Evolutionary conservation across 2,113 vertebrate species (phyloP), one percentile per base, ranked within the genome.

Genomic region (Osmerus eperlanus): DNA sequence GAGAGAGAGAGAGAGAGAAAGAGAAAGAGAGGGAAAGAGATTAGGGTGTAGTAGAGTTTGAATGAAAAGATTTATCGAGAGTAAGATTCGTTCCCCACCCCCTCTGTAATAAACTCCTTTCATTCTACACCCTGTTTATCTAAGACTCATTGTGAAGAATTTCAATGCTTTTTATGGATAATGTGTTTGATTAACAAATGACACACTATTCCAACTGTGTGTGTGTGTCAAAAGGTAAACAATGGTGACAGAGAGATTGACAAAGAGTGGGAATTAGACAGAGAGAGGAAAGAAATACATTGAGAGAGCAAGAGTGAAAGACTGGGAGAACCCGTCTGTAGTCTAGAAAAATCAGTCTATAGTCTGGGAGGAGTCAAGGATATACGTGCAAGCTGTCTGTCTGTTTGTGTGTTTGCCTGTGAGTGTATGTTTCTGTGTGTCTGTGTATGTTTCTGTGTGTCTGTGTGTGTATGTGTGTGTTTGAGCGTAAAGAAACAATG

Each of bases 351-450:
- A 32, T 36, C 32, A 4, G 4, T 36, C 32, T 36, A 36, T 36
- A 36, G 7, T 6, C 32, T 36, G 3, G 2, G 25, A 28, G 2
- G 32, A 36, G 32, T 36, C 32, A 36, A 32, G 32, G 32, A 36
- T 3, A 36, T 36, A 36, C 7, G 32, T 6, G 32, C 32, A 36
- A 36, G 32, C 32, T 85, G 78, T 71, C 47, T 77, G 32, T 81
- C 6, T 28, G 28, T 23, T 21, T 21, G 21, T 32, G 62, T 36
- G 62, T 64, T 15, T 64, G 62, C 41, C 51, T 28, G 51, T 36
- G 67, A 36, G 25, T 21, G 25, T 5, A 28, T 69, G 4, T 51
- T 19, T 11, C 14, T 25, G 56, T 70, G 56, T 19, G 28, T 15
- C 25, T 36, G 62, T 36, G 62, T 64, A 29, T 64, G 62, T 64